Conservation (phyloP, 2,888 invertebrate species). For the Homarus gammarus region DNA sequence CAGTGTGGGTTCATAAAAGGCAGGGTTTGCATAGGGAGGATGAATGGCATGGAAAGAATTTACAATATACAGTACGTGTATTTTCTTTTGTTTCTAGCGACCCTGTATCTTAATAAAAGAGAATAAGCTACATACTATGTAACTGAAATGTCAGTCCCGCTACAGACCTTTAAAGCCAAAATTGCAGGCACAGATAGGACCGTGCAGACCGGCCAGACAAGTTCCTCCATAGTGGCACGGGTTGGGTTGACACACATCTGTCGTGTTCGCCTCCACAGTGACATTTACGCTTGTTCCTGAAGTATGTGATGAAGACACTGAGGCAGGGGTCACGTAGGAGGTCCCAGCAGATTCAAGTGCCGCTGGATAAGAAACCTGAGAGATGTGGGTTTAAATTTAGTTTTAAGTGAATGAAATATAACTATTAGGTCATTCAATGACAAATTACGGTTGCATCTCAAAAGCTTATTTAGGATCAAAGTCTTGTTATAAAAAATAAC, state of each 20-base stretch:
- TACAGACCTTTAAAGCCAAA: constrained; percentile 73
- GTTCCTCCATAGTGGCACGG: constrained; percentile 69
- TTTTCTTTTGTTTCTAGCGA: no score
- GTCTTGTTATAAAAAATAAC: no score
- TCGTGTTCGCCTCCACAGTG: constrained; percentile 7
- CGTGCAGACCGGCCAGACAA: constrained; percentile 56
- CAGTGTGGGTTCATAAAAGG: no score
- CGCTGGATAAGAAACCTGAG: neutral
- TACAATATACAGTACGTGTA: no score
- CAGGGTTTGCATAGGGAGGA: no score
- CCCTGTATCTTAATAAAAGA: constrained; percentile 4
- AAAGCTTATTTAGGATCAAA: no score
- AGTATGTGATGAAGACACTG: constrained; percentile 22
- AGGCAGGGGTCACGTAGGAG: constrained; percentile 11
- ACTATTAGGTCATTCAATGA: no score
- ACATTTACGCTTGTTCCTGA: neutral
- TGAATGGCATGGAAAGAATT: no score
- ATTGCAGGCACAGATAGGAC: constrained; percentile 67
- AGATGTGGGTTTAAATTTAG: neutral
- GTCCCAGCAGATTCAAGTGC: constrained; percentile 10
- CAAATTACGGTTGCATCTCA: no score
- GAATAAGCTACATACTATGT: neutral
- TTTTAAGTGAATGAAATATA: no score
- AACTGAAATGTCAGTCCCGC: no score
- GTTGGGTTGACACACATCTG: constrained; percentile 44